phyloP scores from a whole-genome alignment of 2,113 vertebrate genomes.

The Gila orcuttii region DNA sequence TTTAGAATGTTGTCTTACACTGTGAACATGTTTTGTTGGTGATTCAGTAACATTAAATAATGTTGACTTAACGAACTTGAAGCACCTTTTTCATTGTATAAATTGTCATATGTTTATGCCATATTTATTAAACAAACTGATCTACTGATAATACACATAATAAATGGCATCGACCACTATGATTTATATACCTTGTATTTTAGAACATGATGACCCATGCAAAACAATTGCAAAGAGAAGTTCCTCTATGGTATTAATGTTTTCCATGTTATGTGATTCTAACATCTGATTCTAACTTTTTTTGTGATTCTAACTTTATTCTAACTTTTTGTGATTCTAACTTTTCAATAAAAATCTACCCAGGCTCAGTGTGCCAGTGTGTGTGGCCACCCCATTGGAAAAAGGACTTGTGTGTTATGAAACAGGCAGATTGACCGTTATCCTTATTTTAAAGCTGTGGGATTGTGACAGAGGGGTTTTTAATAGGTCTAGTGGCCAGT shows the following conservation, averaged over 20 bases:
- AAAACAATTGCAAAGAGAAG: neutral
- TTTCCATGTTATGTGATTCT: neutral
- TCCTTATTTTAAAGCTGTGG: constrained; percentile 67
- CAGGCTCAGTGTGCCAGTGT: neutral
- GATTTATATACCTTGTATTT: neutral
- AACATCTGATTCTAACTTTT: neutral
- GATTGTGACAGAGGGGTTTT: constrained; percentile 85
- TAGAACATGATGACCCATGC: neutral
- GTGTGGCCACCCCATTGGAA: neutral
- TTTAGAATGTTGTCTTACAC: neutral
- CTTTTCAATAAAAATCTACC: neutral
- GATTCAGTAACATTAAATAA: neutral
- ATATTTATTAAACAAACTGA: neutral
- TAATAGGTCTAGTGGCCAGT: constrained; percentile 81
- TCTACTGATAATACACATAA: neutral
- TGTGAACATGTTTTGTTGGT: neutral
- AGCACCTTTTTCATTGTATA: neutral
- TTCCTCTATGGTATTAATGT: neutral
- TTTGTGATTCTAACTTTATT: neutral
- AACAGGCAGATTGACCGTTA: constrained; percentile 68
- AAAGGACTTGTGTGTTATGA: constrained; percentile 55
- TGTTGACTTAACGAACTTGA: neutral
- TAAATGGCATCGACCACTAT: neutral
- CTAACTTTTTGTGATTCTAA: neutral
- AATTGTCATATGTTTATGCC: neutral